Base-by-base conservation (phyloP, 2,113 vertebrate species). In the Corythaixoides concolor region DNA sequence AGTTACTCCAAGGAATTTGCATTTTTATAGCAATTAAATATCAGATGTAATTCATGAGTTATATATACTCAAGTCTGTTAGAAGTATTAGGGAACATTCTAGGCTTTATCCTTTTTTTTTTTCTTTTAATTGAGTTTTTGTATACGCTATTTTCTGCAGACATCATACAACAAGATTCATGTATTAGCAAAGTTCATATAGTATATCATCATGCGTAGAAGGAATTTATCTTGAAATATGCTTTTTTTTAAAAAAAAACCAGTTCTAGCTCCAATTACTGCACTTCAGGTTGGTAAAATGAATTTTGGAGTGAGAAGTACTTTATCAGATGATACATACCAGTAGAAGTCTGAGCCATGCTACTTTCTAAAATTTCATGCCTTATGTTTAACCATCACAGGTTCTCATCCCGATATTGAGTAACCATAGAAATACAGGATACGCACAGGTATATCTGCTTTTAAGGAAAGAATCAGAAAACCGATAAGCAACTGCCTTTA, bases 11-110 rank as follows among this genome's bases (percentile, higher is more conserved):
- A 13, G 16, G 7, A n/a, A 89, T 86, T 59, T 80, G 72, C 77
- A 37, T 50, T 94, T 83, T 89, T 47, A 47, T 3, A 75, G 72
- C 37, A 76, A 55, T 77, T 88, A 85, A 94, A 67, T 39, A 47
- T 23, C 41, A 41, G 63, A 70, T 56, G 15, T 21, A 66, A 23
- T 4, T 21, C 70, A 23, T 4, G 13, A 79, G 50, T 35, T 81
- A 37, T 49, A 55, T 0, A 5, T 43, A 52, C 28, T 47, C 24
- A 74, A 30, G 75, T n/a, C 27, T 74, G 56, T 67, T 41, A 41
- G 14, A 72, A 85, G 19, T 23, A 82, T 30, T 14, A 52, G 19
- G 27, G 59, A 92, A 43, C 17, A 55, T n/a, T 77, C 66, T 35
- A 9, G n/a, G 28, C 8, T 79, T 83, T 69, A 85, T 19, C 22